Evolutionary conservation across 2,797 vertebrate genomes (phyloP), one percentile per base, ranked within the genome.

Genomic region (Varecia variegata): DNA sequence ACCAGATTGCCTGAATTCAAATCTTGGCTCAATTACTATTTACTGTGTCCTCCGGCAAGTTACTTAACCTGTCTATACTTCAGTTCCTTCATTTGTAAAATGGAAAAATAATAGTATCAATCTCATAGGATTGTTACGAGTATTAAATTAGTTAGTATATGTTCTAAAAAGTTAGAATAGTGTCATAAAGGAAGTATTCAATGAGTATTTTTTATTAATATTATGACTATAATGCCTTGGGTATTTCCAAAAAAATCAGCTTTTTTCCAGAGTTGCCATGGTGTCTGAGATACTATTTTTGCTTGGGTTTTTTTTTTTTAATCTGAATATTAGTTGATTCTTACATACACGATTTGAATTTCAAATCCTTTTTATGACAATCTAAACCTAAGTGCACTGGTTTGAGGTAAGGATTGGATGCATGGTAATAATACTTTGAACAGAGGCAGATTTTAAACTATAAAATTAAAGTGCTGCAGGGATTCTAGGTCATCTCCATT

Each of bases 321-420:
- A 85, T 88, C 18, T 93, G 62, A 94, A 92, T 96, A 88, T 95
- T 96, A 89, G 68, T 82, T 97, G 65, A 88, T 54, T 95, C 88
- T 82, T 90, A 94, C n/a, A 71, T 60, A 67, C 14, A 65, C 76
- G 35, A 76, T 73, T 84, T 96, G 52, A 96, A 95, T 93, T 96
- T 92, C 71, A 85, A 91, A 77, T 84, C 52, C 38, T 90, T 71
- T 96, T 97, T 58, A 96, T 93, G 77, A 90, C 23, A 96, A 95
- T 88, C 40, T 50, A 94, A 96, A 92, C 23, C 30, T 67, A 96
- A 93, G 32, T 50, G n/a, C 30, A 89, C 25, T 90, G 25, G 21
- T 82, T 91, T 90, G 47, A 96, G 76, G 23, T 43, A 86, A 80
- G n/a, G 14, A 7, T 38, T 97, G 35, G 50, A 79, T 45, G 27